Conservation (phyloP, 2,797 vertebrate species). For the Coendou prehensilis region DNA sequence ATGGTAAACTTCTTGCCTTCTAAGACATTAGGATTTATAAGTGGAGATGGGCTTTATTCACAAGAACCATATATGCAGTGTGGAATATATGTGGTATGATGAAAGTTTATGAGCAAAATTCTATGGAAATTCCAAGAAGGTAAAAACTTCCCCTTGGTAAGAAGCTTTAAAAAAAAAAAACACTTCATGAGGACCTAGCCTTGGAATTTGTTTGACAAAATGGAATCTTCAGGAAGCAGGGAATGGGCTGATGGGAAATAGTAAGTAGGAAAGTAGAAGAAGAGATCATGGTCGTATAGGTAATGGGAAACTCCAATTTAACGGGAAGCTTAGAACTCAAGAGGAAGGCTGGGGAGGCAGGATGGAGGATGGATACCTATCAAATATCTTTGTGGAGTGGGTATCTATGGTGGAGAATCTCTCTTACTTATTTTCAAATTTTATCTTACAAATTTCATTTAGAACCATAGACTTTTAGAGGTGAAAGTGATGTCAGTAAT, state of each 20-base stretch:
- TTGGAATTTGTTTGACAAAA: slow-evolving; percentile 6
- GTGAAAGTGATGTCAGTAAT: neutral
- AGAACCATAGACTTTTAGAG: neutral
- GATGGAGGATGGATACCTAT: neutral
- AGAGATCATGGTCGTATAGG: accelerated
- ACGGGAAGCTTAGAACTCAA: neutral
- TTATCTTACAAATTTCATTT: neutral
- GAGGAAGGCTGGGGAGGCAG: neutral
- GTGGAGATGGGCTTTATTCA: neutral
- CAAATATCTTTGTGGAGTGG: neutral
- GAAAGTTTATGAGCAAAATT: slow-evolving; percentile 39
- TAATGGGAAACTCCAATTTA: neutral
- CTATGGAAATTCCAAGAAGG: neutral
- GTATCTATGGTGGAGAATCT: neutral
- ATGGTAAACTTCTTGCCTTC: neutral
- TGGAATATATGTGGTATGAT: neutral
- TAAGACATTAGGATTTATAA: neutral
- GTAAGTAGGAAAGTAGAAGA: neutral
- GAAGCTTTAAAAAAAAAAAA: neutral
- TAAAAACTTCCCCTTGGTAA: slow-evolving; percentile 40
- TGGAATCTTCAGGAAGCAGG: slow-evolving; percentile 5
- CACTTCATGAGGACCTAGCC: neutral
- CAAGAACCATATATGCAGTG: too few species aligned
- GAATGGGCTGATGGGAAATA: neutral
- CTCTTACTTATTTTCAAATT: neutral